Percentiles rank a stretch among this genome's conserved stretches.
Evolutionary conservation across 2,797 vertebrate genomes (phyloP).

Genomic region (Eulemur coronatus): DNA sequence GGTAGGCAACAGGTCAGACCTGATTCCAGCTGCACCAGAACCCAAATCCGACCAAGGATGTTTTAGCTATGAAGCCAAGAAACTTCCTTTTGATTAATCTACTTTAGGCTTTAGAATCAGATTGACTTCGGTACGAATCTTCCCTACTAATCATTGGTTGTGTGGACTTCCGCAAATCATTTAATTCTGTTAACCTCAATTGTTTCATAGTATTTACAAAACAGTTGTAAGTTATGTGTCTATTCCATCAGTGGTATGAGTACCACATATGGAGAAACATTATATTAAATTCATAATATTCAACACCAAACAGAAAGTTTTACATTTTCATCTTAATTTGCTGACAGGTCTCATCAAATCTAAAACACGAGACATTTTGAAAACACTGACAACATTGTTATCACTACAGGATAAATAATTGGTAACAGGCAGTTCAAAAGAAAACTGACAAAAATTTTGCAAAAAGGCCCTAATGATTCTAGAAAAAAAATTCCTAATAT

Average conservation of each 20-base stretch:
- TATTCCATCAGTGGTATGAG: neutral
- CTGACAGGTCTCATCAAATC: neutral
- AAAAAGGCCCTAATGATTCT: neutral
- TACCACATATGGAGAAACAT: neutral
- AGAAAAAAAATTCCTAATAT: neutral
- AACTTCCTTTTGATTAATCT: neutral
- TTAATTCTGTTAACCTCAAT: neutral
- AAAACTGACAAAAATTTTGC: neutral
- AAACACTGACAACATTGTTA: neutral
- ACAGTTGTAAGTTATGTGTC: neutral
- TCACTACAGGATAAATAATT: neutral
- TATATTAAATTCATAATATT: neutral
- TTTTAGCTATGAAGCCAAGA: neutral
- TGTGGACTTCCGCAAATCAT: neutral
- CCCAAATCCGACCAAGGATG: neutral
- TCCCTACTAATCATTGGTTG: neutral
- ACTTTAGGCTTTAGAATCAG: neutral
- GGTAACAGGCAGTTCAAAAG: neutral
- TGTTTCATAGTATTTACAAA: neutral
- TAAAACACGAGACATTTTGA: neutral
- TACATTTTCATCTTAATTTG: slow-evolving; percentile 13
- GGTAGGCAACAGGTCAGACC: neutral
- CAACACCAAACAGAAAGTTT: neutral
- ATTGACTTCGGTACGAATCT: neutral
- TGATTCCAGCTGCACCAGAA: neutral